phyloP scores from a whole-genome alignment of 2,888 invertebrate genomes.

The Eristalis pertinax region DNA sequence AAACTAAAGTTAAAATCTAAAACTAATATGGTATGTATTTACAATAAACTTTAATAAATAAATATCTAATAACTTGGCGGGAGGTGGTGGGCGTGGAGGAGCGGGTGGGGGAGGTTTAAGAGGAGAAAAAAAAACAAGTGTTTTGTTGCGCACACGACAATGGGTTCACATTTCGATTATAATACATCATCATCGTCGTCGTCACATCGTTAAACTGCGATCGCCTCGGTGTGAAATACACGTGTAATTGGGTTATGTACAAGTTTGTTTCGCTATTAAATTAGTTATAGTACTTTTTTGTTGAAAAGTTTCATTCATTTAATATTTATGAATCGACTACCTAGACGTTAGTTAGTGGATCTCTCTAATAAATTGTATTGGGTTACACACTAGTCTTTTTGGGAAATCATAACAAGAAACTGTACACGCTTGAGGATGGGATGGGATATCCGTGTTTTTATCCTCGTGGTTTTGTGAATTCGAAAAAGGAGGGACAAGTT shows the following conservation, averaged over 20 bases:
- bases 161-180: constrained; percentile 19
- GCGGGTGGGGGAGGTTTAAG: not conserved
- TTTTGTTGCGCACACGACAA: constrained; percentile 2
- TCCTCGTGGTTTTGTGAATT: constrained; percentile 10
- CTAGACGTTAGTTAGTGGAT: constrained; percentile 43
- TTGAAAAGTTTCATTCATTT: constrained; percentile 4
- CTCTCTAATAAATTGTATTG: constrained; percentile 24
- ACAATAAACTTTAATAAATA: constrained; percentile 69
- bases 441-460: too few species aligned
- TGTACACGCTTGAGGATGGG: constrained; percentile 45
- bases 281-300: constrained; percentile 16
- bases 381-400: constrained; percentile 3
- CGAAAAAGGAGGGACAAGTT: constrained; percentile 16
- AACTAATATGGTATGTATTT: constrained; percentile 28
- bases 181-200: constrained; percentile 13
- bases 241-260: constrained; percentile 45
- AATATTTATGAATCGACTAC: constrained; percentile 63
- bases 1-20: constrained; percentile 45
- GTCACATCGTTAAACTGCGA: not conserved
- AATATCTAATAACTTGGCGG: constrained; percentile 68
- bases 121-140: constrained; percentile 5
- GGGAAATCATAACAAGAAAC: constrained; percentile 33
- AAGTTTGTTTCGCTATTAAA: constrained; percentile 26
- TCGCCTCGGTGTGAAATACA: constrained; percentile 1
- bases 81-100: constrained; percentile 9